A percentile compares a stretch with the other conserved stretches of the same genome.
Conservation (phyloP, 2,113 vertebrate species). For the Silurus meridionalis region DNA sequence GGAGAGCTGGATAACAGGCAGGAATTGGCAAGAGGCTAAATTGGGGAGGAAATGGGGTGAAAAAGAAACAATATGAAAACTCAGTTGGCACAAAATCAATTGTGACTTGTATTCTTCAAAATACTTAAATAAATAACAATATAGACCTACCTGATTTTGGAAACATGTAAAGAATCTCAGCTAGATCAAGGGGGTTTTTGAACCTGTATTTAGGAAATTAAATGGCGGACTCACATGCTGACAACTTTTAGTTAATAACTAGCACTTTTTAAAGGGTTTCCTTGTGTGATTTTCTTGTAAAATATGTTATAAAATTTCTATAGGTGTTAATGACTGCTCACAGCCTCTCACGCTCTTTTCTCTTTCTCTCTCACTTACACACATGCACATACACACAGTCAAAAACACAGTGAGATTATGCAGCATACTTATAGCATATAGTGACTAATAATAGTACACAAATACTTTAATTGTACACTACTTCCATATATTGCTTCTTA, state of each 20-base stretch:
- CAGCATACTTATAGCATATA: neutral
- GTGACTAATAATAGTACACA: neutral
- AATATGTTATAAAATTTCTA: conserved; percentile 7
- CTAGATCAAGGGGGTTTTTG: neutral
- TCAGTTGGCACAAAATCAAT: neutral
- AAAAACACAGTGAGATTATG: neutral
- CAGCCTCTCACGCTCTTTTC: neutral
- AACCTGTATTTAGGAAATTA: neutral
- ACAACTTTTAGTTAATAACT: conserved; percentile 5
- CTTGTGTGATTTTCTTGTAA: neutral
- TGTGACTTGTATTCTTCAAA: neutral
- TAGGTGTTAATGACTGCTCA: conserved; percentile 24
- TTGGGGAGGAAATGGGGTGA: neutral
- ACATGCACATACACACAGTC: conserved; percentile 10
- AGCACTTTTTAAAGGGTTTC: conserved; percentile 20
- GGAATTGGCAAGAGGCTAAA: neutral
- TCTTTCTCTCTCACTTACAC: neutral
- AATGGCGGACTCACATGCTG: neutral
- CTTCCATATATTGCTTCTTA: neutral
- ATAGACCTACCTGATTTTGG: neutral
- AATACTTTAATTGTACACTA: neutral
- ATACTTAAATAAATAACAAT: neutral
- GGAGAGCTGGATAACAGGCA: neutral
- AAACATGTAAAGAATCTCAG: neutral
- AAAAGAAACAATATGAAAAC: neutral